These are phyloP conservation scores for Drosophila funebris DNA, from an alignment of 1,140 invertebrate species.

Conservation along the genomic window DNA sequence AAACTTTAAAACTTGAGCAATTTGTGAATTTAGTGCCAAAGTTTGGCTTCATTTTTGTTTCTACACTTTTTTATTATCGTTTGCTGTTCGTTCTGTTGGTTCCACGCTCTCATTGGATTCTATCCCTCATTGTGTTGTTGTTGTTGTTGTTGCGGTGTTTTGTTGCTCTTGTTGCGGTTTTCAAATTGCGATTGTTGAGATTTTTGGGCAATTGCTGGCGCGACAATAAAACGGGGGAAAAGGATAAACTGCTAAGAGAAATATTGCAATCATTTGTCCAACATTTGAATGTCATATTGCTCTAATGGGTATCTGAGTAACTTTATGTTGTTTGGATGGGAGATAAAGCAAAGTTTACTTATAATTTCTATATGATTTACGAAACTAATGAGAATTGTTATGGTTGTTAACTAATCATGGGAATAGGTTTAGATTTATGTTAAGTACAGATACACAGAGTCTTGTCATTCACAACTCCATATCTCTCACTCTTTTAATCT, in stretches of 20 bases:
- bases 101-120: conserved; percentile 23
- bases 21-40: conserved; percentile 79
- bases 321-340: background rate
- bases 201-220: conserved; percentile 26
- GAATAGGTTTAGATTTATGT: too few relatives aligned
- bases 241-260: conserved; percentile 68
- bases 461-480: too few relatives aligned
- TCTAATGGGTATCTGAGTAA: conserved; percentile 11
- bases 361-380: background rate
- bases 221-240: conserved; percentile 31
- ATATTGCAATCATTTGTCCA: conserved; percentile 58
- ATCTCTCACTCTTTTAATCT: too few relatives aligned
- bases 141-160: conserved; percentile 24
- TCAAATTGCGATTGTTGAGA: conserved; percentile 56
- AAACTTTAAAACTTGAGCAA: conserved; percentile 79
- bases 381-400: too few relatives aligned
- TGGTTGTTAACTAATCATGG: too few relatives aligned
- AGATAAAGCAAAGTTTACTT: background rate
- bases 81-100: conserved; percentile 24
- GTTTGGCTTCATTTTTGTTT: conserved; percentile 68
- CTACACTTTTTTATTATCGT: conserved; percentile 70
- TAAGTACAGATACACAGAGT: too few relatives aligned
- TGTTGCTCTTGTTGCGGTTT: conserved; percentile 40
- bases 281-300: conserved; percentile 18
- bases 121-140: too few relatives aligned